Evolutionary conservation across 2,797 vertebrate species (phyloP), one percentile per base, ranked within the genome.

Genomic region (Peromyscus melanophrys): DNA sequence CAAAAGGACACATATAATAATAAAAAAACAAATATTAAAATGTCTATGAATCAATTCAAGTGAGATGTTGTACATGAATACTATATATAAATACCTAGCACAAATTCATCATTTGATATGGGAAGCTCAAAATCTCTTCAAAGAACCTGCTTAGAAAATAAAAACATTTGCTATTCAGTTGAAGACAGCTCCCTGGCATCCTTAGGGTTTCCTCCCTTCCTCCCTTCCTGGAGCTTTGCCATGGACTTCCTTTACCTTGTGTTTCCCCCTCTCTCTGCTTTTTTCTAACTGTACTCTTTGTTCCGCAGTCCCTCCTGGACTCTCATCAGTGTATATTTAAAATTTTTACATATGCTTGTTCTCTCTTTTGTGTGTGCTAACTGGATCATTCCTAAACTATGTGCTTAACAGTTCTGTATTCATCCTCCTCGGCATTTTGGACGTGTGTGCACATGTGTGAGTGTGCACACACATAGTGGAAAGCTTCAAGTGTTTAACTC

Each of bases 1-100:
- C 52, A 55, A 59, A 59, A 59, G 69, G 9, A 75, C 27, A 59
- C 17, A 21, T n/a, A 13, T 57, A 73, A 75, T 10, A 37, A 61
- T 43, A 46, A 89, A 94, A 91, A 16, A 8, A 27, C 83, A 90
- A 75, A 61, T 86, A 90, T 92, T 94, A 4, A 13, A 65, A 17
- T 90, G 4, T 55, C 88, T 84, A 59, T 71, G 4, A 86, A 34
- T 55, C 76, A 91, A 91, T 25, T 80, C 78, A 89, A 89, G 59
- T 31, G 57, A 77, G 25, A 52, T 52, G 43, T 69, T 86, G 10
- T 16, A 69, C 27, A 86, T 52, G 27, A 55, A 46, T 67, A 16
- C n/a, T 43, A 52, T 4, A 29, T 81, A 83, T 40, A 73, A 75
- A 73, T 37, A 9, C 46, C 19, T 55, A 84, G 14, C 29, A 17